phyloP scores from a whole-genome alignment of 2,113 vertebrate species.

The Strix aluco region DNA sequence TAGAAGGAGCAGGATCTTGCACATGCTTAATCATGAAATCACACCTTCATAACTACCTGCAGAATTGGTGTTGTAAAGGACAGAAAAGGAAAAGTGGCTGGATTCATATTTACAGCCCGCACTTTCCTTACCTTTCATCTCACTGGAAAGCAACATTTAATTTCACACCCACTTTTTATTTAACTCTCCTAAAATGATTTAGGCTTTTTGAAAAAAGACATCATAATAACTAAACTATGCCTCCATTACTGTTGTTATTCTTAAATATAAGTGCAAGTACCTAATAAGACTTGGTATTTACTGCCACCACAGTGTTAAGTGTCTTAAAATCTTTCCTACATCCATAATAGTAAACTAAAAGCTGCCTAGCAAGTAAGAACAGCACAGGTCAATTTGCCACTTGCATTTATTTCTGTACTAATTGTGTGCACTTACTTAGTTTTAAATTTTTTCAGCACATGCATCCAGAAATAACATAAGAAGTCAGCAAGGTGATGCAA shows the following conservation, averaged over 20 bases:
- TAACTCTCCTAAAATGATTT: neutral
- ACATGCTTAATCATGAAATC: neutral
- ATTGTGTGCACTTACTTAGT: neutral
- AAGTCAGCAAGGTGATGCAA: neutral
- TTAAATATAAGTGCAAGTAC: neutral
- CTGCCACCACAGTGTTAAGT: neutral
- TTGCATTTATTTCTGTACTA: neutral
- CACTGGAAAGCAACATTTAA: neutral
- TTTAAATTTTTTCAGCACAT: neutral
- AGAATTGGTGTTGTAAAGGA: neutral
- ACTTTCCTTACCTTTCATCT: neutral
- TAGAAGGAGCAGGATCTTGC: neutral
- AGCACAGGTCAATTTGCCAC: neutral
- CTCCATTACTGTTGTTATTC: neutral
- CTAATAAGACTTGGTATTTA: neutral
- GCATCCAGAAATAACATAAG: neutral
- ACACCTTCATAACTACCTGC: neutral
- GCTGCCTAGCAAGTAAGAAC: neutral
- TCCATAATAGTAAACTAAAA: neutral
- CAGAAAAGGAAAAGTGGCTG: neutral
- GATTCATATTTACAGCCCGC: neutral
- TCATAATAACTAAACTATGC: neutral
- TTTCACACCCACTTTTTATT: neutral
- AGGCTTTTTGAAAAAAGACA: neutral
- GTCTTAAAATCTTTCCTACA: neutral